Conservation (phyloP, 1,140 invertebrate species). For the Drosophila setifemur region DNA sequence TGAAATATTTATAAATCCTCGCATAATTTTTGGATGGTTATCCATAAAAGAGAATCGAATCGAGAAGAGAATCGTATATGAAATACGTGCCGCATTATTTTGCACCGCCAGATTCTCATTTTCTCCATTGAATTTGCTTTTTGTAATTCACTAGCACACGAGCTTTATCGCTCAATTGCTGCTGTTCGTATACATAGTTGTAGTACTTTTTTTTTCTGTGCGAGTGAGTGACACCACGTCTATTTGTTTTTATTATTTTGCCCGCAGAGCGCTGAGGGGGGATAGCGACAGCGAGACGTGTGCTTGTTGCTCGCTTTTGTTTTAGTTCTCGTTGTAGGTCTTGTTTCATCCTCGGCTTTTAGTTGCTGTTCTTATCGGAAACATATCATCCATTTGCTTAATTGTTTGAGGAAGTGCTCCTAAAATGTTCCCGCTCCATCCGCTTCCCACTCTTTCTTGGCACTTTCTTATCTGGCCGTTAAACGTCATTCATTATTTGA, state of each 20-base stretch:
- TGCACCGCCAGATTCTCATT: conserved; percentile 16
- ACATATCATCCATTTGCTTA: conserved; percentile 61
- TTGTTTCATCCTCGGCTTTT: conserved; percentile 1
- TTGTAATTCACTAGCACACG: conserved; percentile 30
- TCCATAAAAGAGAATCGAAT: conserved; percentile 13
- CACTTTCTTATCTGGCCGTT: conserved; percentile 37
- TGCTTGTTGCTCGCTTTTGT: conserved; percentile 21
- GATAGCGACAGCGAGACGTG: neutral
- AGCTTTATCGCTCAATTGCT: conserved; percentile 47
- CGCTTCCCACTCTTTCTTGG: neutral
- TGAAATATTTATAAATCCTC: conserved; percentile 39
- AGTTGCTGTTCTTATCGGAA: conserved; percentile 39
- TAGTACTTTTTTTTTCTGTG: neutral
- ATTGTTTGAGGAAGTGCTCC: conserved; percentile 68
- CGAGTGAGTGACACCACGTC: conserved; percentile 24
- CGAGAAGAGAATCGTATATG: too few species aligned
- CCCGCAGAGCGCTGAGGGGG: conserved; percentile 22
- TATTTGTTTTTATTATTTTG: conserved; percentile 57
- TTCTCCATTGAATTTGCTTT: conserved; percentile 16
- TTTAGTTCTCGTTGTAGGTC: conserved; percentile 5
- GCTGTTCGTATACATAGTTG: conserved; percentile 5
- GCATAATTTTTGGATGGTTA: conserved; percentile 26
- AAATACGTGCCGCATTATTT: conserved; percentile 26
- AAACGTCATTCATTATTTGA: conserved; percentile 41
- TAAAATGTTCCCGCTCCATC: neutral